A percentile compares a stretch with the other conserved stretches of the same genome.
Evolutionary conservation across 2,797 vertebrate genomes (phyloP).

Genomic region (Falco berigora): DNA sequence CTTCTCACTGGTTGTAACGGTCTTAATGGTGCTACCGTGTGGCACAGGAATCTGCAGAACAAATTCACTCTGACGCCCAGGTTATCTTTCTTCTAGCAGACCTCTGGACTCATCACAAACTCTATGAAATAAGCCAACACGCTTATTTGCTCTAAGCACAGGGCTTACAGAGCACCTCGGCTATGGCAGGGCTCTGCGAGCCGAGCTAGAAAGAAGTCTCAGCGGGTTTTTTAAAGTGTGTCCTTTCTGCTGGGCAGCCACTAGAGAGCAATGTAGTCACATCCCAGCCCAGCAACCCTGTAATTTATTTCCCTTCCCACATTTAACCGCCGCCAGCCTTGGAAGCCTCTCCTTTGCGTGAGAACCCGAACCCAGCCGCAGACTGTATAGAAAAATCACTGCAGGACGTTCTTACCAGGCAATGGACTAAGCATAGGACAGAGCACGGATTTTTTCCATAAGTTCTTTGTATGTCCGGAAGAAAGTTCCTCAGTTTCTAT

Average conservation of each 20-base stretch:
- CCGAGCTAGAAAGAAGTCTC: background rate
- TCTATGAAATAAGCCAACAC: background rate
- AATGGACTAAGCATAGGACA: background rate
- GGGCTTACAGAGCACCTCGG: background rate
- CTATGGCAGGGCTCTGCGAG: background rate
- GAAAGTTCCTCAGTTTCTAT: background rate
- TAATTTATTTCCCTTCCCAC: background rate
- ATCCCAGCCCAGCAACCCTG: background rate
- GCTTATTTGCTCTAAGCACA: background rate
- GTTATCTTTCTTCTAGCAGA: background rate
- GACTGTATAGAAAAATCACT: background rate
- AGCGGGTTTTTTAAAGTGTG: background rate
- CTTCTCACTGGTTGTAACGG: accelerated
- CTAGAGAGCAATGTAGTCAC: slow-evolving; percentile 52
- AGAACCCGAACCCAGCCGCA: background rate
- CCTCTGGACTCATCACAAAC: background rate
- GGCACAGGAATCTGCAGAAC: background rate
- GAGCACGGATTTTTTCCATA: background rate
- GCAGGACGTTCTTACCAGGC: background rate
- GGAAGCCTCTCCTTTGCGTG: background rate
- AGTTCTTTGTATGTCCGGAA: background rate
- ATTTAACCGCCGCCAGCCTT: background rate
- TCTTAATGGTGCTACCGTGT: background rate
- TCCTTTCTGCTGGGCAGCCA: slow-evolving; percentile 17
- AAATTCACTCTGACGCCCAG: background rate